These are phyloP conservation scores for Bagarius yarrelli DNA, from an alignment of 2,113 vertebrate genomes.

Conservation along the genomic window DNA sequence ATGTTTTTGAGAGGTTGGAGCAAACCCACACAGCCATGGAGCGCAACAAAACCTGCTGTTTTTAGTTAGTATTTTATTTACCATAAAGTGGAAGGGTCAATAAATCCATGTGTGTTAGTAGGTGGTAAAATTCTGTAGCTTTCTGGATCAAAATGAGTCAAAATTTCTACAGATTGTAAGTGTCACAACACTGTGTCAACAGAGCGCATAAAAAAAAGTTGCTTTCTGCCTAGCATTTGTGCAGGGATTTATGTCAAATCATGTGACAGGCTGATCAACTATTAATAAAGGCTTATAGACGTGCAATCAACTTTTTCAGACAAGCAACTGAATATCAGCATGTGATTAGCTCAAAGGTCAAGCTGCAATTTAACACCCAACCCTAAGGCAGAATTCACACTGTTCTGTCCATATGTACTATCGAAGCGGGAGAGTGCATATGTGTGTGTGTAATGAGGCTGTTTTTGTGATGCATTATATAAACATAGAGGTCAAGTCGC, in stretches of 20 bases:
- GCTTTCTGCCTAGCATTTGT: neutral
- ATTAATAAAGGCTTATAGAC: neutral
- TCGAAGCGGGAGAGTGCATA: neutral
- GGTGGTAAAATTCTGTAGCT: neutral
- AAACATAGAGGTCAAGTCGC: slow-evolving; percentile 31
- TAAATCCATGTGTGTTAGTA: neutral
- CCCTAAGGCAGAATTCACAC: neutral
- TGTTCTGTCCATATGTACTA: slow-evolving; percentile 10
- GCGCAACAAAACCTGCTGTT: neutral
- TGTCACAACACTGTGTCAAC: neutral
- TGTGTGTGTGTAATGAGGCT: slow-evolving; percentile 6
- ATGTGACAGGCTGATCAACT: neutral
- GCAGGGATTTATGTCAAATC: neutral
- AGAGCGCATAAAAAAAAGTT: neutral
- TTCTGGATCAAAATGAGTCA: neutral
- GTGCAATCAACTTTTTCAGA: neutral
- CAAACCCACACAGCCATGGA: neutral
- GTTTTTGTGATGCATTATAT: slow-evolving; percentile 8
- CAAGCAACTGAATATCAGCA: neutral
- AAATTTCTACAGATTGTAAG: neutral
- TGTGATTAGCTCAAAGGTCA: neutral
- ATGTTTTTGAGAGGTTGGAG: neutral
- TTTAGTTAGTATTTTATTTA: neutral
- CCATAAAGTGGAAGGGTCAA: no score
- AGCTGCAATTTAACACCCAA: slow-evolving; percentile 8